These are phyloP conservation scores for Calidris pugnax DNA, from an alignment of 2,113 vertebrate species.

Conservation along the genomic window DNA sequence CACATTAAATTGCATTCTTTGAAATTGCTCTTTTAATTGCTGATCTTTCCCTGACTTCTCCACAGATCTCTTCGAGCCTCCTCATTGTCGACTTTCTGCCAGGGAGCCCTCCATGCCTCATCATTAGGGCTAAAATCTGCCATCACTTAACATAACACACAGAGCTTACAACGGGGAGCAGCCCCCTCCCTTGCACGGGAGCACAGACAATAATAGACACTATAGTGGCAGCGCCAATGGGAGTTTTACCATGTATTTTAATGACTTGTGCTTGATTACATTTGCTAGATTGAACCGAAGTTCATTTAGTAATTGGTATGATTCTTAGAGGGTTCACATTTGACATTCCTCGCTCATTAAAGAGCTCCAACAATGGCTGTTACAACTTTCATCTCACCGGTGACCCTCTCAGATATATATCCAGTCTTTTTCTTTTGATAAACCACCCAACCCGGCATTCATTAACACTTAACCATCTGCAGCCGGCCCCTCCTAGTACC, in stretches of 20 bases:
- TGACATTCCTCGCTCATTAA: slow-evolving; percentile 55
- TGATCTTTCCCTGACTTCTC: slow-evolving; percentile 6
- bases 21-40: slow-evolving; percentile 46
- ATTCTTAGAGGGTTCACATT: slow-evolving; percentile 22
- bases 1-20: slow-evolving; percentile 40
- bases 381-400: slow-evolving; percentile 45
- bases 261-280: slow-evolving; percentile 60
- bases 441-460: slow-evolving; percentile 33
- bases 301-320: slow-evolving; percentile 58
- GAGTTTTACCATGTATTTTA: slow-evolving; percentile 48
- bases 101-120: neutral
- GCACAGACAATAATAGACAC: slow-evolving; percentile 8
- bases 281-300: slow-evolving; percentile 2
- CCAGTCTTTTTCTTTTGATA: slow-evolving; percentile 42
- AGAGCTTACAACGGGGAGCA: slow-evolving; percentile 13
- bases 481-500: slow-evolving; percentile 41
- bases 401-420: slow-evolving; percentile 39
- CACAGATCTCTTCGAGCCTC: neutral
- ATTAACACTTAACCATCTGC: slow-evolving; percentile 61
- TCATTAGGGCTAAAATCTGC: slow-evolving; percentile 57
- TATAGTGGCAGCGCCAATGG: slow-evolving; percentile 19
- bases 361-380: slow-evolving; percentile 34
- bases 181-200: slow-evolving; percentile 15
- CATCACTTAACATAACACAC: slow-evolving; percentile 27
- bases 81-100: neutral